Evolutionary conservation across 2,888 invertebrate species (phyloP).

Genomic region (Dusona sp.): DNA sequence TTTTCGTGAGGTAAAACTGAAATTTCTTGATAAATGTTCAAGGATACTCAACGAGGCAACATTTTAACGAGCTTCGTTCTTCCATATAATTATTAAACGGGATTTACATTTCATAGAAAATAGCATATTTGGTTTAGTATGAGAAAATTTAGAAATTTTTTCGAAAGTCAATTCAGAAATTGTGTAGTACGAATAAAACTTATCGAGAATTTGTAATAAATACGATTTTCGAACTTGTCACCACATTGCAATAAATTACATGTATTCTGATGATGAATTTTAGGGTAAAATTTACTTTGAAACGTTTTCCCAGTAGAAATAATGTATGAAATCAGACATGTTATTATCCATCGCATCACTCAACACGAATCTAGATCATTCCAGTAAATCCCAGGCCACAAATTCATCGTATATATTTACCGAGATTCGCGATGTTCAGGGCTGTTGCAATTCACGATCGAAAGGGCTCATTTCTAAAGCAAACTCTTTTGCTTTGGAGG

Average conservation of each 20-base stretch:
- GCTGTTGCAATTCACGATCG: conserved; percentile 25
- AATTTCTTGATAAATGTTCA: not conserved
- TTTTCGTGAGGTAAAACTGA: not conserved
- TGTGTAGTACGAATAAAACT: not conserved
- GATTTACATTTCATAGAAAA: not conserved
- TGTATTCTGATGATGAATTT: not conserved
- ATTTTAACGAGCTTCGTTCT: not conserved
- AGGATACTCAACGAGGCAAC: no score
- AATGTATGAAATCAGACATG: not conserved
- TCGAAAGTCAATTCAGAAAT: no score
- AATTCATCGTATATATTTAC: conserved; percentile 1
- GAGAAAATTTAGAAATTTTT: not conserved
- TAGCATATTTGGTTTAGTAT: not conserved
- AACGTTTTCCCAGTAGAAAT: no score
- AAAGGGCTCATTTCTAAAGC: conserved; percentile 38
- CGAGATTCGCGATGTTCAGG: not conserved
- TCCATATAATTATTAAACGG: not conserved
- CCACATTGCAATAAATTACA: not conserved
- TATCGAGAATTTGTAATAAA: not conserved
- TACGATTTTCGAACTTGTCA: not conserved
- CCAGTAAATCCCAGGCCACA: not conserved
- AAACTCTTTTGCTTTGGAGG: conserved; percentile 11
- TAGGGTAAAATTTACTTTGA: not conserved
- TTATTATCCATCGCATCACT: not conserved
- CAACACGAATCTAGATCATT: not conserved